Evolutionary conservation across 2,888 invertebrate species (phyloP).

Genomic region (Melolontha melolontha): DNA sequence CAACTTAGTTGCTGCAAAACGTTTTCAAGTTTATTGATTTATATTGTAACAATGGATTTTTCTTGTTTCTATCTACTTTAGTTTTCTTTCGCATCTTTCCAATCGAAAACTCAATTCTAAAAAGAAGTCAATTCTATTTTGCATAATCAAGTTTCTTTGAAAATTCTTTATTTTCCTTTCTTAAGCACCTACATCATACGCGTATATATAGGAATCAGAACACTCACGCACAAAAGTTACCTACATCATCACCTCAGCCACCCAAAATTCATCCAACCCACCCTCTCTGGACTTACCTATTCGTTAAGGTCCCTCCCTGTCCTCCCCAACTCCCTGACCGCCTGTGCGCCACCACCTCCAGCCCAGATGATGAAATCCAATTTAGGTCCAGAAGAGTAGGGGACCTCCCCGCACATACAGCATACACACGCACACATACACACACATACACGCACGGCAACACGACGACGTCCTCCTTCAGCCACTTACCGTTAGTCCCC

Average conservation of each 20-base stretch:
- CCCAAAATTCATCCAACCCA: slow-evolving; percentile 43
- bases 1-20: too few relatives aligned
- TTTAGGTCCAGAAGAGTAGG: slow-evolving; percentile 58
- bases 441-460: slow-evolving; percentile 1
- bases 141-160: too few relatives aligned
- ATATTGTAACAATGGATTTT: too few relatives aligned
- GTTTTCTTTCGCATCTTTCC: too few relatives aligned
- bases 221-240: slow-evolving; percentile 8
- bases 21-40: too few relatives aligned
- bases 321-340: slow-evolving; percentile 1
- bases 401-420: slow-evolving; percentile 8
- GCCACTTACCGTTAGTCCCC: slow-evolving; percentile 52
- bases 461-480: slow-evolving; percentile 52
- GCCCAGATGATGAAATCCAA: slow-evolving; percentile 62
- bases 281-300: slow-evolving; percentile 56
- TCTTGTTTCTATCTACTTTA: too few relatives aligned
- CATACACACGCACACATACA: too few relatives aligned
- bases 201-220: not conserved
- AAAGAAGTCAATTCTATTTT: too few relatives aligned
- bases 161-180: too few relatives aligned
- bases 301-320: slow-evolving; percentile 36
- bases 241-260: slow-evolving; percentile 28
- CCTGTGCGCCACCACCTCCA: slow-evolving; percentile 30
- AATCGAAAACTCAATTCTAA: too few relatives aligned
- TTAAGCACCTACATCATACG: too few relatives aligned